Evolutionary conservation across 2,888 invertebrate species (phyloP).

Genomic region (Limnephilus auricula): DNA sequence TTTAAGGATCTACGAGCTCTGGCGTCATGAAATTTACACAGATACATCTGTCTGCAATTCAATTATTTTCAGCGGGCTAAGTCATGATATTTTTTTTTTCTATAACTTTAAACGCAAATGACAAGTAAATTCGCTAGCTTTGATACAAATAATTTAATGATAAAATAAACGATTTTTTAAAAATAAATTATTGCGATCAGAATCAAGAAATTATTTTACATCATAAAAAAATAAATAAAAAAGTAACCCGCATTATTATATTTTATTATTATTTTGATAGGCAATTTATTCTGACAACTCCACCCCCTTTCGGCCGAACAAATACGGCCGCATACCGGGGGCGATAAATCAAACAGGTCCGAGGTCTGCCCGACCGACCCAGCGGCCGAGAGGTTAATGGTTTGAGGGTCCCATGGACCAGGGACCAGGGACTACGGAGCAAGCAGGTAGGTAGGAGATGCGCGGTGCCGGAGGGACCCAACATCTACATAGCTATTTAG

Average conservation of each 20-base stretch:
- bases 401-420: conserved; percentile 8
- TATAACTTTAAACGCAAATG: no score
- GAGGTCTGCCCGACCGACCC: background rate
- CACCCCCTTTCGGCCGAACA: conserved; percentile 52
- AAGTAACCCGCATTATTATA: background rate
- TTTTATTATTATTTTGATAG: conserved; percentile 39
- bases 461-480: conserved; percentile 30
- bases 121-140: no score
- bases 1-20: no score
- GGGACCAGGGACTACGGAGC: background rate
- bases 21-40: no score
- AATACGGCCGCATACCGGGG: conserved; percentile 41
- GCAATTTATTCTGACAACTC: conserved; percentile 54
- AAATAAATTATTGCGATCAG: background rate
- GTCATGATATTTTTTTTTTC: no score
- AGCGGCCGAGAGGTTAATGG: background rate
- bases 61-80: no score
- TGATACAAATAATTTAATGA: no score
- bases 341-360: conserved; percentile 41
- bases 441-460: background rate
- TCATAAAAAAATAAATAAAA: background rate
- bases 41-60: no score
- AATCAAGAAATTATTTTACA: background rate
- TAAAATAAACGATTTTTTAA: no score
- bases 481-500: background rate